These are phyloP conservation scores for Martes martes DNA, from an alignment of 2,113 vertebrate species.

Conservation along the genomic window DNA sequence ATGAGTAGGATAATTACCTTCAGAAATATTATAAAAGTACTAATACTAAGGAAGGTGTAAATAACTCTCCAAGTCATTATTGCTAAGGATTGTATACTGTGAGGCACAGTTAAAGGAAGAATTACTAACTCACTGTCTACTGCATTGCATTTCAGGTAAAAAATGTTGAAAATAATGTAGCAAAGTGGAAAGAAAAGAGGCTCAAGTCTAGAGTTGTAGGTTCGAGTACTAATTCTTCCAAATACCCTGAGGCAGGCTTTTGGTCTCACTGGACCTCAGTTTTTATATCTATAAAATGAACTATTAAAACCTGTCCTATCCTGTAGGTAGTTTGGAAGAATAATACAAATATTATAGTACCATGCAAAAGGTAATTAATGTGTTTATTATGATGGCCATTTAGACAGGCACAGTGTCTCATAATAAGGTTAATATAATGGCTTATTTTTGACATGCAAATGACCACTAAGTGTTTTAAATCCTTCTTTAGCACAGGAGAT, in stretches of 20 bases:
- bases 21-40: not conserved
- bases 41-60: not conserved
- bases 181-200: not conserved
- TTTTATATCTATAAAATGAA: not conserved
- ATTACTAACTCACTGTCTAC: not conserved
- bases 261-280: not conserved
- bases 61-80: not conserved
- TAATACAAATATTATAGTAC: not conserved
- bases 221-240: not conserved
- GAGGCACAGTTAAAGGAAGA: not conserved
- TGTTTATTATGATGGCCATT: not conserved
- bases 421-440: not conserved
- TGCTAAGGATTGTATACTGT: slow-evolving; percentile 27
- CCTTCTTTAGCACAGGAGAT: slow-evolving; percentile 21
- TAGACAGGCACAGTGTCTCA: not conserved
- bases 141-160: slow-evolving; percentile 2
- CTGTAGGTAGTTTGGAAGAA: not conserved
- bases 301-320: not conserved
- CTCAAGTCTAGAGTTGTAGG: not conserved
- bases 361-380: not conserved
- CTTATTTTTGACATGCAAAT: slow-evolving; percentile 39
- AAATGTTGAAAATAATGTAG: not conserved
- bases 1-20: not conserved
- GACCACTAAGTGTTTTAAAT: slow-evolving; percentile 19
- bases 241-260: not conserved